phyloP scores from a whole-genome alignment of 1,140 invertebrate species.

The Drosophila prosaltans region DNA sequence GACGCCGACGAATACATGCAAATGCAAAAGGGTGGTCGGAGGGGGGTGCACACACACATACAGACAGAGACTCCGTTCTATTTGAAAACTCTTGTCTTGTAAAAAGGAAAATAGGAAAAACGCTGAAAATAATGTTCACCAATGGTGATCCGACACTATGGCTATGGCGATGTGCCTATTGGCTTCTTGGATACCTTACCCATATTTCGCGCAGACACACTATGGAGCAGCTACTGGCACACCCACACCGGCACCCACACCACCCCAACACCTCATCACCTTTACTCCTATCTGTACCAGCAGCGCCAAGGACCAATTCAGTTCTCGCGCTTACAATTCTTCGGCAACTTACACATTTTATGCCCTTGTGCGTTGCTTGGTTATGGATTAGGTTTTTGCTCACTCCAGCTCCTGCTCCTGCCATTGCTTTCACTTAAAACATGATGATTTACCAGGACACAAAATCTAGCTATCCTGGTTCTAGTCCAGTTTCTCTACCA shows the following conservation, averaged over 20 bases:
- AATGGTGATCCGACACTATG: constrained; percentile 48
- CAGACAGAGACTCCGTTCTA: constrained; percentile 4
- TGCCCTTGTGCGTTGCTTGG: neutral
- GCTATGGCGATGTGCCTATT: constrained; percentile 43
- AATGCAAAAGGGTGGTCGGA: neutral
- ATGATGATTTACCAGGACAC: neutral
- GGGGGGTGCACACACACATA: neutral
- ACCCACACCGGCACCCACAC: neutral
- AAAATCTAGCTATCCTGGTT: neutral
- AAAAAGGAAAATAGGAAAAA: constrained; percentile 35
- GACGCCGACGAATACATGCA: constrained; percentile 2
- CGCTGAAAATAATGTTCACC: constrained; percentile 49
- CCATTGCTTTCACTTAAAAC: neutral
- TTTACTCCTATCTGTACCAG: neutral
- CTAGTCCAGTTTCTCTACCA: neutral
- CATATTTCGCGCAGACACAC: constrained; percentile 11
- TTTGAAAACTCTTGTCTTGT: constrained; percentile 13
- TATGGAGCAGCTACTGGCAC: neutral
- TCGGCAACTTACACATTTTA: constrained; percentile 15
- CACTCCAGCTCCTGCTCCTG: neutral
- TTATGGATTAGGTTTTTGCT: neutral
- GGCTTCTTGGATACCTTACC: constrained; percentile 38
- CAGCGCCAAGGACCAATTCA: neutral
- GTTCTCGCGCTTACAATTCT: constrained; percentile 20
- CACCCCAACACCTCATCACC: neutral